Evolutionary conservation across 2,888 invertebrate genomes (phyloP).

Genomic region (Schizaphis graminum): DNA sequence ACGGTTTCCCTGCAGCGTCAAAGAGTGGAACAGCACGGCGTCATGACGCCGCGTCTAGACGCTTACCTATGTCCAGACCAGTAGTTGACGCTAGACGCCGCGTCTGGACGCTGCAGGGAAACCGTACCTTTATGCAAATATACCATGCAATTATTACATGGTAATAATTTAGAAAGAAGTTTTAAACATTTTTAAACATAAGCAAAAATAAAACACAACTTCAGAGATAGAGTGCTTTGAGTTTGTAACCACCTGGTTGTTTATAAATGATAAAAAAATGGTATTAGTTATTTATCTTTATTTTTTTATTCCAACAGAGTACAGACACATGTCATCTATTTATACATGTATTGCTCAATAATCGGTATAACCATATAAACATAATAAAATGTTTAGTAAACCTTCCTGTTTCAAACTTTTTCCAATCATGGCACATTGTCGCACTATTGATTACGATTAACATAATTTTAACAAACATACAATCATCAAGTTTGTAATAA

Average conservation of each 20-base stretch:
- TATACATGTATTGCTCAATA: slow-evolving; percentile 16
- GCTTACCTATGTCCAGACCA: too few species aligned
- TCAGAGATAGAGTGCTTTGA: not conserved
- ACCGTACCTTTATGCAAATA: too few species aligned
- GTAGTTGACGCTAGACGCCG: too few species aligned
- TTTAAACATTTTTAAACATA: not conserved
- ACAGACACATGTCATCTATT: not conserved
- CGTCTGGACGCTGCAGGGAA: too few species aligned
- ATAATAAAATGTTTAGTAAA: slow-evolving; percentile 33
- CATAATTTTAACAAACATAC: slow-evolving; percentile 12
- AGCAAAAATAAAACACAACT: not conserved
- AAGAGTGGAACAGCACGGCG: too few species aligned
- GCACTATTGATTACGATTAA: not conserved
- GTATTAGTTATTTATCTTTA: not conserved
- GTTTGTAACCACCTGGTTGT: not conserved
- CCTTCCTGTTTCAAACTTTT: not conserved
- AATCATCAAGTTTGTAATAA: not conserved
- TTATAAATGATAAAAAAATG: not conserved
- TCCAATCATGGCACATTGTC: slow-evolving; percentile 26
- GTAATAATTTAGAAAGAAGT: not conserved
- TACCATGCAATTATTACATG: not conserved
- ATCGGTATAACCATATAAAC: not conserved
- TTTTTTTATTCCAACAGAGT: slow-evolving; percentile 12
- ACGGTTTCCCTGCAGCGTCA: too few species aligned
- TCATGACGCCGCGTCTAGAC: too few species aligned